Evolutionary conservation across 2,888 invertebrate genomes (phyloP).

Genomic region (Eupithecia pulchellata): DNA sequence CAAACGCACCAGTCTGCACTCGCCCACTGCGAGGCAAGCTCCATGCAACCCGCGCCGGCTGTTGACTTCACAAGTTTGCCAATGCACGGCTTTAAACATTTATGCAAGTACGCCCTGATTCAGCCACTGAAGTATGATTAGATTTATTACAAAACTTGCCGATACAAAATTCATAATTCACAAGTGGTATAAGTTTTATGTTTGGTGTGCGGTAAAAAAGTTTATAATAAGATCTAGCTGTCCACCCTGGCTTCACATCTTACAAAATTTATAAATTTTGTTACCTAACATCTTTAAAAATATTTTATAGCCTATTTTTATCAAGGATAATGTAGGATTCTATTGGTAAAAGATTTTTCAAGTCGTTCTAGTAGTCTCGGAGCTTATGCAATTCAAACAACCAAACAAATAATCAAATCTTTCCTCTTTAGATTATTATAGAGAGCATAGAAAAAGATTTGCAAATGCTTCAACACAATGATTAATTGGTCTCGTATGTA

Average conservation of each 20-base stretch:
- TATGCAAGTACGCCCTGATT: conserved; percentile 28
- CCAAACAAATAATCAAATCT: no score
- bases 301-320: no score
- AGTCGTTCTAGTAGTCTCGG: no score
- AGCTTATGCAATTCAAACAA: no score
- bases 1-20: background rate
- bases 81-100: conserved; percentile 26
- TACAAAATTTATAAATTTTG: no score
- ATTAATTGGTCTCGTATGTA: background rate
- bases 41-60: conserved; percentile 16
- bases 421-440: no score
- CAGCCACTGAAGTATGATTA: conserved; percentile 14
- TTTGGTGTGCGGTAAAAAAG: background rate
- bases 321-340: no score
- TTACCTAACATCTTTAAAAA: no score
- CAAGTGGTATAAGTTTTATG: background rate
- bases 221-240: no score
- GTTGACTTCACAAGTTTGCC: conserved; percentile 29
- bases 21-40: background rate
- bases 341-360: no score
- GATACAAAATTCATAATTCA: conserved; percentile 1
- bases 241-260: no score
- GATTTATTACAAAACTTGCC: conserved; percentile 12
- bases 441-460: no score
- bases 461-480: background rate